Base-by-base conservation (phyloP, 2,113 vertebrate genomes). In the Ammodytes marinus region DNA sequence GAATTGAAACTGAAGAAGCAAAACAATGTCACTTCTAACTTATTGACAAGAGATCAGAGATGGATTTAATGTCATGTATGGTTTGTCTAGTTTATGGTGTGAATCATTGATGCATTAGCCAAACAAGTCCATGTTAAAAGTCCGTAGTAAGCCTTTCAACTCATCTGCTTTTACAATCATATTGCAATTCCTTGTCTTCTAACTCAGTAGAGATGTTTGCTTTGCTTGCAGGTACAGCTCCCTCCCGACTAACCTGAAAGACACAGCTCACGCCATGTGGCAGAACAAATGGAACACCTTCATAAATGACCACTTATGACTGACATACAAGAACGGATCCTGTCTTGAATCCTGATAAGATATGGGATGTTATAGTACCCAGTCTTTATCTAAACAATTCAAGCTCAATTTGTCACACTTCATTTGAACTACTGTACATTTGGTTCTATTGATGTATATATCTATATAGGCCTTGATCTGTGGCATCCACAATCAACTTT, bases 231-330 rank as follows among this genome's bases (percentile, higher is more conserved):
- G 95, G 89, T 95, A 89, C 88, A 95, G 95, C 77, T 94, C 94
- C 1, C 85, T 95, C 46, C 91, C 92, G 0, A 19, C 73, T 63
- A 68, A 69, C 5, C 88, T 93, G 17, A 93, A 94, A 76, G 82
- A 93, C 5, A 77, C 6, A 1, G 89, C 67, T 5, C 65, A 55
- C 0, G 19, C 7, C 11, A 61, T 85, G 70, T 95, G 94, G 94
- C 83, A 93, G 70, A 88, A 85, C 5, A 90, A 93, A 82, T 95
- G 95, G 95, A 79, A 95, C 2, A 40, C 71, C 54, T 95, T 95
- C 37, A 81, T 95, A 2, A 14, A 10, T 1, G 80, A 78, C 2
- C 77, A 91, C 52, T 86, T 59, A 11, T 91, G 78, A 90, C 53
- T 13, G 1, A 10, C 1, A 1, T 42, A 71, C 5, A 5, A 5